Evolutionary conservation across 2,888 invertebrate genomes (phyloP).

Genomic region (Papilio demoleus): DNA sequence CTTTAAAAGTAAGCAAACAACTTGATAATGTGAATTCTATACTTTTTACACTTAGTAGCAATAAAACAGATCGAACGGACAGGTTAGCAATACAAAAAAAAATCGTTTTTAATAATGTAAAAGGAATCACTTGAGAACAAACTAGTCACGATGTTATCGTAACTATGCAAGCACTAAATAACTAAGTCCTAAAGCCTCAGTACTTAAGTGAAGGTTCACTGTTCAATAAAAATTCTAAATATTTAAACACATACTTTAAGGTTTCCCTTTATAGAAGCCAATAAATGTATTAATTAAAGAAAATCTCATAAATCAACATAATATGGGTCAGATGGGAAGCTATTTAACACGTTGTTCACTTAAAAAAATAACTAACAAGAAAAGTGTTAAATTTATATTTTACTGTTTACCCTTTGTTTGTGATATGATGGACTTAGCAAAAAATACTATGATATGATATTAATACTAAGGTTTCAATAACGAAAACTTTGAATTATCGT

Average conservation of each 20-base stretch:
- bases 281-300: slow-evolving; percentile 5
- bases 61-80: neutral
- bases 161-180: neutral
- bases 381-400: too few species aligned
- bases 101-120: neutral
- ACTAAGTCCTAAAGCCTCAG: neutral
- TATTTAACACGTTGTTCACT: neutral
- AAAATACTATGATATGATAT: too few species aligned
- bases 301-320: neutral
- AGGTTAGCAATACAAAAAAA: neutral
- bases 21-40: neutral
- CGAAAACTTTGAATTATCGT: too few species aligned
- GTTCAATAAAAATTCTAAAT: slow-evolving; percentile 8
- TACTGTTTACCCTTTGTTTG: too few species aligned
- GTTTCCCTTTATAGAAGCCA: slow-evolving; percentile 23
- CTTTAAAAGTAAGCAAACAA: too few species aligned
- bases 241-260: slow-evolving; percentile 14
- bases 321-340: neutral
- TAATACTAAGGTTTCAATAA: too few species aligned
- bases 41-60: neutral
- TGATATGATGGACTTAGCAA: too few species aligned
- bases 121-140: too few species aligned
- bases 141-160: neutral
- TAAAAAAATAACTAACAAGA: too few species aligned
- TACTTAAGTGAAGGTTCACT: neutral